Conservation (phyloP, 2,113 vertebrate species). For the Zosterops borbonicus region DNA sequence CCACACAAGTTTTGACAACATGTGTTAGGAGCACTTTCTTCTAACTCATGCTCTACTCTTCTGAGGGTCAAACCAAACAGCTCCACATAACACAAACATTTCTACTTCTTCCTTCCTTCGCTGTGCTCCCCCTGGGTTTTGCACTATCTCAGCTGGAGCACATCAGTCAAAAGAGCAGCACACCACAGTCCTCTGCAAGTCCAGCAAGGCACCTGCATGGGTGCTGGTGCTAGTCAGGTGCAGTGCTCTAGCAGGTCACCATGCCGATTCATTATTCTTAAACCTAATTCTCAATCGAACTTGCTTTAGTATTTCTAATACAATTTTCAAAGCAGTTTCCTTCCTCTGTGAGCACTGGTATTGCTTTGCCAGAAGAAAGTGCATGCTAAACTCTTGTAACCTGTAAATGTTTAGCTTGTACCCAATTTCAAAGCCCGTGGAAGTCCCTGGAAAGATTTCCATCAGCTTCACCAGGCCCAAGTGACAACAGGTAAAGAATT, state of each 20-base stretch:
- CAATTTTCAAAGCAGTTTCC: not conserved
- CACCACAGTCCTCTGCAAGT: not conserved
- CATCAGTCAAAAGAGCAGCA: accelerated
- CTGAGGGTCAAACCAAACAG: not conserved
- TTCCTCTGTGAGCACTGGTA: not conserved
- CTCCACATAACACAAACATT: not conserved
- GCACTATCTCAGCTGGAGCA: accelerated
- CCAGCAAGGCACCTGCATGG: not conserved
- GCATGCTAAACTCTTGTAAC: not conserved
- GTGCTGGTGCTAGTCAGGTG: not conserved
- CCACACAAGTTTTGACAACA: not conserved
- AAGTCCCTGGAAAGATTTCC: not conserved
- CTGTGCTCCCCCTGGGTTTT: accelerated
- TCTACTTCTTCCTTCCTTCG: not conserved
- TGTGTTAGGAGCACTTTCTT: not conserved
- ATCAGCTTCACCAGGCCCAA: not conserved
- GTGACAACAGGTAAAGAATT: not conserved
- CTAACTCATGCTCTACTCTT: not conserved
- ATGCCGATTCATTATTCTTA: not conserved
- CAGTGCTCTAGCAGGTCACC: not conserved
- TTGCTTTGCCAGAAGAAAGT: not conserved
- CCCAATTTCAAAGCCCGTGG: not conserved
- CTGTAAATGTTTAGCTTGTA: not conserved
- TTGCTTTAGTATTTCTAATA: not conserved
- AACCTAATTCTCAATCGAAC: not conserved